Base-by-base conservation (phyloP, 2,113 vertebrate species). In the Tyrannus savana region DNA sequence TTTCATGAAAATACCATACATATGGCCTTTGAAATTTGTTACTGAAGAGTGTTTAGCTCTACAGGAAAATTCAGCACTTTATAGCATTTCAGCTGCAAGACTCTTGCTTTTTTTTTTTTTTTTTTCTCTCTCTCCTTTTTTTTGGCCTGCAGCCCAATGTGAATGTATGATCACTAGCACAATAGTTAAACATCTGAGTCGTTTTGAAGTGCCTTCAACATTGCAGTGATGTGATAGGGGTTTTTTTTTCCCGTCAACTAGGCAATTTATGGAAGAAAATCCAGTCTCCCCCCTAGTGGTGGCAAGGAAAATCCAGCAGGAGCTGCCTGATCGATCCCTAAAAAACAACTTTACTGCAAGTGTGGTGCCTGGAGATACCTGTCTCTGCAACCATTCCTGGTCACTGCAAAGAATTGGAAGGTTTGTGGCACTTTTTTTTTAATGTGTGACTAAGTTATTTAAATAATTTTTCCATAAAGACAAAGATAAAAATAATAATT, bases 121-220 rank as follows among this genome's bases (percentile, higher is more conserved):
- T 49, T 10, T 56, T 25, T 68, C 47, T 73, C 58, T 78, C 56
- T 41, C 16, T 67, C 49, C 30, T 95, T 78, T 96, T 97, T 97
- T 95, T 97, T 98, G 97, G 97, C 98, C 97, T 97, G 97, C 86
- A 98, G 98, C 98, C 98, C 98, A 97, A 98, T 95, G 92, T 94
- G 97, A 98, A 97, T 98, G 97, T 98, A 97, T 98, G 98, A 98
- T 98, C 98, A 98, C 98, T 97, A 96, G 94, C 97, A 97, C 97
- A 97, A 98, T 96, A 98, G 98, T 98, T 98, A 98, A 98, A 98
- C 98, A 98, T 98, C 98, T 97, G 98, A 98, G 97, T 96, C 96
- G 95, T 97, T 98, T 98, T 98, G 97, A 98, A 98, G 98, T 97
- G 97, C 90, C 97, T 98, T 98, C 97, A 94, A 88, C 87, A 96